Percentiles rank a stretch among this genome's conserved stretches.
Conservation (phyloP, 2,113 vertebrate genomes). For the Plectropomus leopardus region DNA sequence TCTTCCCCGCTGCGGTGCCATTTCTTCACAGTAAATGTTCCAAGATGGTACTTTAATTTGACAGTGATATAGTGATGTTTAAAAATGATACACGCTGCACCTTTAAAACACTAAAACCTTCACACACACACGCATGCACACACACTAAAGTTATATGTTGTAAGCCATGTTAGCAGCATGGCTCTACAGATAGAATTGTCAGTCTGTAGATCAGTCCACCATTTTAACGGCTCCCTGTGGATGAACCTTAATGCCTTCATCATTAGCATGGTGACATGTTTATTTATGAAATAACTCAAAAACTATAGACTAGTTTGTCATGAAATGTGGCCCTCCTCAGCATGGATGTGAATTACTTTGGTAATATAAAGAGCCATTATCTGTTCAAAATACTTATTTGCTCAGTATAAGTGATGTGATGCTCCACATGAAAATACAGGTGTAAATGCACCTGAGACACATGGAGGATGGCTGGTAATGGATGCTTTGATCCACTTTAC, state of each 20-base stretch:
- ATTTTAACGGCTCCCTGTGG: neutral
- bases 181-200: neutral
- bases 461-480: too few relatives aligned
- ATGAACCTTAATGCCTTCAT: neutral
- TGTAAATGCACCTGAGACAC: too few relatives aligned
- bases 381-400: neutral
- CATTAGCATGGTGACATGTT: neutral
- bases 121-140: slow-evolving; percentile 1
- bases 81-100: slow-evolving; percentile 54
- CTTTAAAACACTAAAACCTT: slow-evolving; percentile 24
- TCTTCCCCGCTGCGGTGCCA: slow-evolving; percentile 30
- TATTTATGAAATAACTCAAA: neutral
- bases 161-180: too few relatives aligned
- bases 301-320: neutral
- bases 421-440: too few relatives aligned
- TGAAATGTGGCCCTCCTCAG: neutral
- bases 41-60: slow-evolving; percentile 38
- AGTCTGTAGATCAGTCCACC: neutral
- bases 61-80: slow-evolving; percentile 53
- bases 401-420: neutral
- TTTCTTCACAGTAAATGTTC: slow-evolving; percentile 32
- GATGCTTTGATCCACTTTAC: too few relatives aligned
- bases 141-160: neutral
- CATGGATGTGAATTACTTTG: neutral
- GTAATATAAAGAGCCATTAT: neutral